Evolutionary conservation across 2,113 vertebrate genomes (phyloP).

Genomic region (Cnemophilus loriae): DNA sequence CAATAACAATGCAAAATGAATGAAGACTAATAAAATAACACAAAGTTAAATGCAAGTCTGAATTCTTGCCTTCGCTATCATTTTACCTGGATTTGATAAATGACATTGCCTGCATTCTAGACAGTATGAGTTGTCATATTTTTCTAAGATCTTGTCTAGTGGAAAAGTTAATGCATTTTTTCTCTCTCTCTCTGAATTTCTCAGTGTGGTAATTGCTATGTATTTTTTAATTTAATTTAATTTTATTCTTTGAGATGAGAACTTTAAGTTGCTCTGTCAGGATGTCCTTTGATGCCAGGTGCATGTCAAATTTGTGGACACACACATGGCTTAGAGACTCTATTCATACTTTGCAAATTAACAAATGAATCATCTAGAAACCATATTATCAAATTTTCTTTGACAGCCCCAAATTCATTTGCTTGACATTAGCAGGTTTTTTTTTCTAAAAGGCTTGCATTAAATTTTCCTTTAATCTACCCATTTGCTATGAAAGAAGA

Average conservation of each 20-base stretch:
- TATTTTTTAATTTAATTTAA: slow-evolving; percentile 35
- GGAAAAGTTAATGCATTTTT: slow-evolving; percentile 41
- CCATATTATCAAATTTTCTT: slow-evolving; percentile 59
- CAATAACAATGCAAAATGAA: slow-evolving; percentile 22
- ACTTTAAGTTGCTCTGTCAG: slow-evolving; percentile 44
- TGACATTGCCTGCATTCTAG: neutral
- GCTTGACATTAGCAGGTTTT: slow-evolving; percentile 31
- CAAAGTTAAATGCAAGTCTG: neutral
- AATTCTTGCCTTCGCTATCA: slow-evolving; percentile 21
- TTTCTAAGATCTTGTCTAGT: slow-evolving; percentile 45
- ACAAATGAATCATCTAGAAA: slow-evolving; percentile 63
- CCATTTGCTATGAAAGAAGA: neutral
- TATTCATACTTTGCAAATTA: slow-evolving; percentile 49
- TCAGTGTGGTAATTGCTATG: slow-evolving; percentile 37
- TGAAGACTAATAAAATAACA: slow-evolving; percentile 11
- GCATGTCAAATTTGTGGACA: slow-evolving; percentile 45
- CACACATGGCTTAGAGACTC: slow-evolving; percentile 19
- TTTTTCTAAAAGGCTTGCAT: neutral
- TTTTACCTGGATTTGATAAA: slow-evolving; percentile 48
- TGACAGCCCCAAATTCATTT: slow-evolving; percentile 61
- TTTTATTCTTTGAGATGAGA: slow-evolving; percentile 49
- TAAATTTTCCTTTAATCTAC: slow-evolving; percentile 13
- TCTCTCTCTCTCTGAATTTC: slow-evolving; percentile 23
- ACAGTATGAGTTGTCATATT: slow-evolving; percentile 24
- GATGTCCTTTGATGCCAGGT: slow-evolving; percentile 49